Evolutionary conservation across 1,140 invertebrate species (phyloP), one percentile per base, ranked within the genome.

Genomic region (Orussus abietinus): DNA sequence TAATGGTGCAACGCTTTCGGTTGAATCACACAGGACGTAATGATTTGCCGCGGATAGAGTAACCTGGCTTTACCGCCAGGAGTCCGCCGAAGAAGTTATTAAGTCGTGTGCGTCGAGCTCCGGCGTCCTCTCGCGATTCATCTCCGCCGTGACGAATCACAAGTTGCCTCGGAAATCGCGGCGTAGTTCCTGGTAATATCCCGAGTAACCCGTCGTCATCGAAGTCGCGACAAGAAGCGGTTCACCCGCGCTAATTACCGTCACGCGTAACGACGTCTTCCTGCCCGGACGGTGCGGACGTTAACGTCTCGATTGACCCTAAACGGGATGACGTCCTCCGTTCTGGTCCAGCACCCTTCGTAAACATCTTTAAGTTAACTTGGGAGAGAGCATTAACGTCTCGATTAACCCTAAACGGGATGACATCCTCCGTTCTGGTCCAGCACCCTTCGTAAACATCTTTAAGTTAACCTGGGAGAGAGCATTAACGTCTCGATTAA

Each of bases 151-250:
- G 37, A 46, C 36, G 47, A 41, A 41, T 13, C 37, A 11, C n/a
- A 13, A 41, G 15, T 32, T 40, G 34, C 41, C 34, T 33, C 7
- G 28, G 15, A 45, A 40, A 17, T 32, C 31, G 36, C 39, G 42
- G 32, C 25, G 14, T 31, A 49, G 31, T 49, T 37, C 38, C 12
- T 44, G 36, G 32, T 48, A 33, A n/a, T n/a, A n/a, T n/a, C n/a
- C n/a, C n/a, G n/a, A 20, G 18, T 40, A 33, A 48, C 26, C 13
- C 26, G 13, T 32, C 41, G 35, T 20, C 14, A 31, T 15, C 5
- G 37, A 37, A 42, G 10, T 17, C 33, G 35, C 28, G n/a, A n/a
- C n/a, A n/a, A n/a, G n/a, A n/a, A n/a, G 29, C 28, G 34, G 33
- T 30, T 43, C 22, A 18, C 29, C 17, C 18, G 9, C 22, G 38